A percentile compares a stretch with the other conserved stretches of the same genome.
These are phyloP conservation scores for Bibio marci DNA, from an alignment of 2,888 invertebrate genomes.

Conservation along the genomic window DNA sequence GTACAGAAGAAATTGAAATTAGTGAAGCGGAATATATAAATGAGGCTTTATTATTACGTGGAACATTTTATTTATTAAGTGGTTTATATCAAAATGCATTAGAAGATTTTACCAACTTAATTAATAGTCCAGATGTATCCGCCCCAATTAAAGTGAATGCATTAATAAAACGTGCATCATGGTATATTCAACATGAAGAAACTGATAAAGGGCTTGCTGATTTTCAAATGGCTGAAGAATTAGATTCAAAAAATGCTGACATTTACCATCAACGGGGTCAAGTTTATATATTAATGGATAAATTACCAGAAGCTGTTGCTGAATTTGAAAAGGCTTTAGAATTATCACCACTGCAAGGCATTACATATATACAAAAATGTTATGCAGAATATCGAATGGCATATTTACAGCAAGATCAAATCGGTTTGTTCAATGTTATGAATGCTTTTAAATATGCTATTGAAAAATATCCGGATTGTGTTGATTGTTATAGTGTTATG, in stretches of 20 bases:
- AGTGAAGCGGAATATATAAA: slow-evolving; percentile 42
- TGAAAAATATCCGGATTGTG: slow-evolving; percentile 63
- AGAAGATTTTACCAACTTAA: slow-evolving; percentile 51
- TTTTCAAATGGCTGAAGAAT: slow-evolving; percentile 56
- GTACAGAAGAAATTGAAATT: slow-evolving; percentile 58
- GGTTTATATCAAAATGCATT: slow-evolving; percentile 59
- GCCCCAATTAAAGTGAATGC: slow-evolving; percentile 62
- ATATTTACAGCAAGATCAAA: slow-evolving; percentile 39
- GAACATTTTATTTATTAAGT: slow-evolving; percentile 64
- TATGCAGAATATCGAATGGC: slow-evolving; percentile 72
- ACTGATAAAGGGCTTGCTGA: slow-evolving; percentile 57
- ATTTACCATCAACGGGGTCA: slow-evolving; percentile 87
- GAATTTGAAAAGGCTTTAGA: slow-evolving; percentile 73
- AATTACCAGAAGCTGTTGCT: slow-evolving; percentile 58
- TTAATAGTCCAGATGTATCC: slow-evolving; percentile 39
- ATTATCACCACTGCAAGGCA: slow-evolving; percentile 67
- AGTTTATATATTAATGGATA: slow-evolving; percentile 67
- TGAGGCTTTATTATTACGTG: slow-evolving; percentile 63
- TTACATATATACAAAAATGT: slow-evolving; percentile 79
- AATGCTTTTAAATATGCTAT: slow-evolving; percentile 57
- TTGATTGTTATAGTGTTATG: slow-evolving; percentile 75
- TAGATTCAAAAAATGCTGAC: slow-evolving; percentile 70
- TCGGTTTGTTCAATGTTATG: slow-evolving; percentile 45
- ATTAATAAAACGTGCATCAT: slow-evolving; percentile 71
- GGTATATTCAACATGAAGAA: slow-evolving; percentile 64